These are phyloP conservation scores for Tubulanus polymorphus DNA, from an alignment of 2,888 invertebrate genomes.

Conservation along the genomic window DNA sequence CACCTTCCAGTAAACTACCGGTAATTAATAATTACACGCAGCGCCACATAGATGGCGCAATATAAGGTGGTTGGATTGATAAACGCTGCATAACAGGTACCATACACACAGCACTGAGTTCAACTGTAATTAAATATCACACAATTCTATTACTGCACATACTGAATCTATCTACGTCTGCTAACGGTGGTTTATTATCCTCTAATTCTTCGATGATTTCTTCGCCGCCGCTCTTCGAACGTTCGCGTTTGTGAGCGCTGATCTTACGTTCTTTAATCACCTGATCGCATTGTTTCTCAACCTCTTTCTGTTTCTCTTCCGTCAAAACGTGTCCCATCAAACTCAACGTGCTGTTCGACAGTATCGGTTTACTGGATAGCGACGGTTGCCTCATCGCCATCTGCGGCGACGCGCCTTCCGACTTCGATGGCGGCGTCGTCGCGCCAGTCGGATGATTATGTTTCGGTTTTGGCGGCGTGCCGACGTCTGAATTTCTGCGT, in stretches of 20 bases:
- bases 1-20: too few species aligned
- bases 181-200: conserved; percentile 14
- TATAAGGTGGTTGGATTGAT: too few species aligned
- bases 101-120: too few species aligned
- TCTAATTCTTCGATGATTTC: not conserved
- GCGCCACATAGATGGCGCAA: too few species aligned
- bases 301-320: not conserved
- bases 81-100: too few species aligned
- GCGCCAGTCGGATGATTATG: not conserved
- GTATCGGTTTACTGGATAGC: conserved; percentile 53
- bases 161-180: conserved; percentile 26
- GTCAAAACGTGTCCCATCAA: conserved; percentile 43
- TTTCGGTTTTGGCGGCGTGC: not conserved
- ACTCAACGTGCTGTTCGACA: conserved; percentile 76
- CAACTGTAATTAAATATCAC: too few species aligned
- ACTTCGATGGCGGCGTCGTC: not conserved
- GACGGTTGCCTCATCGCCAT: not conserved
- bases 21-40: too few species aligned
- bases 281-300: not conserved
- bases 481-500: not conserved
- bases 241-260: not conserved
- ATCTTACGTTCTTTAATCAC: not conserved
- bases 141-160: conserved; percentile 28
- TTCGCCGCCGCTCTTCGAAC: not conserved
- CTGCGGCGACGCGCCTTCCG: not conserved